Evolutionary conservation across 2,888 invertebrate species (phyloP).

Genomic region (Athripsodes cinereus): DNA sequence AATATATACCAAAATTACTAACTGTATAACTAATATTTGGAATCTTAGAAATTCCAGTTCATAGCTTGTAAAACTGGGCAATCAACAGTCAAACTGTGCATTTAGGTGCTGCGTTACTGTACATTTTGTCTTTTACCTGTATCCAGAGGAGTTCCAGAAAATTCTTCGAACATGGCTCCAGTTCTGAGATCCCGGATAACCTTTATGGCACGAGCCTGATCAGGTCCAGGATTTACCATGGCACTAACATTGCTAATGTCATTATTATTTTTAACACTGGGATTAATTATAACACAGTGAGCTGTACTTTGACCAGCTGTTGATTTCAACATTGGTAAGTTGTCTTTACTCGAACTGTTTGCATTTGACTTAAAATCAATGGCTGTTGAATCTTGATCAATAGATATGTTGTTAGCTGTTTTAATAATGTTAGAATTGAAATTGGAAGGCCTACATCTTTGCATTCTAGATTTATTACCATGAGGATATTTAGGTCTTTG

Average conservation of each 20-base stretch:
- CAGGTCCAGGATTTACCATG: constrained; percentile 33
- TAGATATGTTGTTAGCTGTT: constrained; percentile 23
- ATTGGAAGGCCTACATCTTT: constrained; percentile 22
- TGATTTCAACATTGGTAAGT: constrained; percentile 10
- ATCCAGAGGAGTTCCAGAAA: constrained; percentile 29
- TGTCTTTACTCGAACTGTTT: constrained; percentile 7
- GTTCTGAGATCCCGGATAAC: constrained; percentile 47
- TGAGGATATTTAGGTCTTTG: constrained; percentile 55
- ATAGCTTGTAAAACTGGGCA: too few species aligned
- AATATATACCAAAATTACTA: too few species aligned
- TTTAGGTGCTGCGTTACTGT: too few species aligned
- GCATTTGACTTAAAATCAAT: constrained; percentile 18
- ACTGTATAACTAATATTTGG: too few species aligned
- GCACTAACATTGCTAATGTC: constrained; percentile 42
- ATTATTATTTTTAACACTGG: constrained; percentile 33
- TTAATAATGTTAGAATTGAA: constrained; percentile 21
- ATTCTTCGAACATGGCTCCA: constrained; percentile 44
- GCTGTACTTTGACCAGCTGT: constrained; percentile 29
- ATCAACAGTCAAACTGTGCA: too few species aligned
- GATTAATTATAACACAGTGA: constrained; percentile 31
- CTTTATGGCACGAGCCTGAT: constrained; percentile 33
- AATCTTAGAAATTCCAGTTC: too few species aligned
- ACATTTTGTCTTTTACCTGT: too few species aligned
- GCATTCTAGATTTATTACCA: constrained; percentile 32
- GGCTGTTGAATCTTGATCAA: constrained; percentile 22